Conservation (phyloP, 2,797 vertebrate species). For the Onychomys torridus region DNA sequence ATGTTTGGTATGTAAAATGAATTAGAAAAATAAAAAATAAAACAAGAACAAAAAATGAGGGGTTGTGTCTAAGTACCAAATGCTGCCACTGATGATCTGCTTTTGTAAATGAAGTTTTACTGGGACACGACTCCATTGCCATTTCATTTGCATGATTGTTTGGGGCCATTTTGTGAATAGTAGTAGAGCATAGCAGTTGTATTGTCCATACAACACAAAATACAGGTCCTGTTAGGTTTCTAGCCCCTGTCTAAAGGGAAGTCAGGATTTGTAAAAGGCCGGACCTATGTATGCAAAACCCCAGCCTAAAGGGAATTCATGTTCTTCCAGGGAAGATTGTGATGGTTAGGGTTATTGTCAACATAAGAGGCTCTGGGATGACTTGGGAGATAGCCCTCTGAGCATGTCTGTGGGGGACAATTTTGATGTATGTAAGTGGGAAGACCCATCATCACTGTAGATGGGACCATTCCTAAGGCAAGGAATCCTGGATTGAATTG, state of each 20-base stretch:
- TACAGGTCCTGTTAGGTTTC: background rate
- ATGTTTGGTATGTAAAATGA: too few relatives aligned
- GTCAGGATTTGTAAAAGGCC: background rate
- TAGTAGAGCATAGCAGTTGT: background rate
- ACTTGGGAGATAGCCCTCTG: background rate
- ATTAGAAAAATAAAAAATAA: too few relatives aligned
- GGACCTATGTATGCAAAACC: background rate
- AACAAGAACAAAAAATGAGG: too few relatives aligned
- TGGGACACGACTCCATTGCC: background rate
- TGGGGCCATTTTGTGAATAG: background rate
- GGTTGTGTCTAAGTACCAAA: background rate
- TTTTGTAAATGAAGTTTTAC: conserved; percentile 36
- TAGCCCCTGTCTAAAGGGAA: background rate
- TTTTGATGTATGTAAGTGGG: background rate
- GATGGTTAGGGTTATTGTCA: background rate
- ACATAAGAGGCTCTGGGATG: background rate
- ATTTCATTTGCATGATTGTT: background rate
- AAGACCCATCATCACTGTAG: background rate
- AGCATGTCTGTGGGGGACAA: background rate
- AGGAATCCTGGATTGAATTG: background rate
- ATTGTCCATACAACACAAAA: background rate
- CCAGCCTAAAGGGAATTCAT: background rate
- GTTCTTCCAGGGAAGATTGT: background rate
- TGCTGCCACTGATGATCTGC: background rate
- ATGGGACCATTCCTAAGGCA: background rate